These are phyloP conservation scores for Pseudopodoces humilis DNA, from an alignment of 2,113 vertebrate species.

Conservation along the genomic window DNA sequence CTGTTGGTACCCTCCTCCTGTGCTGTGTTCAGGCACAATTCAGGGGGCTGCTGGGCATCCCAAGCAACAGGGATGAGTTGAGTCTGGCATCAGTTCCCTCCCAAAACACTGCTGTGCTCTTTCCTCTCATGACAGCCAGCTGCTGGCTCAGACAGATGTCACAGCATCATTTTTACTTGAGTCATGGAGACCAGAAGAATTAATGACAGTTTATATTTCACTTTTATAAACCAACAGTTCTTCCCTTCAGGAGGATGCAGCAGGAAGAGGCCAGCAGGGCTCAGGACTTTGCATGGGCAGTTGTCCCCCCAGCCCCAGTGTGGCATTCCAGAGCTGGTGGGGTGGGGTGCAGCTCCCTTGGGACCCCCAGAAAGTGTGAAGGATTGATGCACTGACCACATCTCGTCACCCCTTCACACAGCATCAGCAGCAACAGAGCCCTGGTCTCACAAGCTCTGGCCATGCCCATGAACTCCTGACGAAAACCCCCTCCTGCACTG, in stretches of 20 bases:
- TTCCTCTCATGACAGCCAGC: neutral
- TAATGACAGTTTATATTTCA: neutral
- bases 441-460: neutral
- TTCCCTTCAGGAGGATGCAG: neutral
- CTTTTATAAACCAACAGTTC: neutral
- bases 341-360: neutral
- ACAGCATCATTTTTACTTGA: neutral
- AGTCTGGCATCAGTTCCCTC: neutral
- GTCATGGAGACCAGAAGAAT: neutral
- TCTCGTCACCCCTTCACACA: fast-evolving
- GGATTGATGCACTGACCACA: neutral
- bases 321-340: neutral
- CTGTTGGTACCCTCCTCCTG: neutral
- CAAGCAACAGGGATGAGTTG: neutral
- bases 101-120: neutral
- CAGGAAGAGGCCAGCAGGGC: neutral
- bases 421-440: neutral
- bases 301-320: fast-evolving
- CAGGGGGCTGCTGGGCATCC: neutral
- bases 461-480: neutral
- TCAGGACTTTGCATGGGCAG: neutral
- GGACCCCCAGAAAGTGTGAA: neutral
- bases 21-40: too few species aligned
- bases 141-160: neutral
- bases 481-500: neutral